Evolutionary conservation across 2,888 invertebrate genomes (phyloP), one percentile per base, ranked within the genome.

Genomic region (Antheraea yamamai): DNA sequence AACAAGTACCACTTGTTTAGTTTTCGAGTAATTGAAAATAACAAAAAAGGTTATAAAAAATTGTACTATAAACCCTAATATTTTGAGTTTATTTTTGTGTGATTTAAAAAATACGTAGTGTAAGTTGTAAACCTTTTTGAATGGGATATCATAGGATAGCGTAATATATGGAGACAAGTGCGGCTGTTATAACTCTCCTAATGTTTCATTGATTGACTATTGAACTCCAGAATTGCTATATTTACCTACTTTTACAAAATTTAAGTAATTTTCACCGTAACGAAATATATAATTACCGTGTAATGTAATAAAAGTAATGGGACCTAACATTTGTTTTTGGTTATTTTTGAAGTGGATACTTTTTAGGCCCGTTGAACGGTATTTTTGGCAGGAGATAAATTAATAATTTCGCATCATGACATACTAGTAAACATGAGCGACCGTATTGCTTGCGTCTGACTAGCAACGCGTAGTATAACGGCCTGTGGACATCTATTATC

Each of bases 1-100:
- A 79, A 79, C 76, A 87, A 93, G 92, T 90, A 87, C 85, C 92
- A 92, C 92, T 93, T 89, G 89, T 87, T 84, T 20, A 20, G 64
- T 8, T 70, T 12, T 39, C 39, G 70, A 39, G 39, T 70, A 70
- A 70, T 70, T 70, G 39, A 70, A 70, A 70, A 39, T 39, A 20
- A 16, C 26, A 4, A 70, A 39, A 66, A 30, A 30, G 2, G 39
- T 39, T 30, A 30, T 30, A 30, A 30, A 30, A 70, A 70, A 39
- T 39, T 39, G 39, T 70, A 39, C 70, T 39, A 20, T 70, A 39
- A 12, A 0, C 0, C 0, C 20, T 20, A 10, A 39, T 8, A 12
- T 39, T 26, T 70, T 39, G n/a, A 39, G 35, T 2, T 39, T 39
- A 39, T 35, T 70, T 70, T 70, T n/a, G n/a, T 47, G 14, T 10